Evolutionary conservation across 2,113 vertebrate species (phyloP), one percentile per base, ranked within the genome.

Genomic region (Bambusicola thoracicus): DNA sequence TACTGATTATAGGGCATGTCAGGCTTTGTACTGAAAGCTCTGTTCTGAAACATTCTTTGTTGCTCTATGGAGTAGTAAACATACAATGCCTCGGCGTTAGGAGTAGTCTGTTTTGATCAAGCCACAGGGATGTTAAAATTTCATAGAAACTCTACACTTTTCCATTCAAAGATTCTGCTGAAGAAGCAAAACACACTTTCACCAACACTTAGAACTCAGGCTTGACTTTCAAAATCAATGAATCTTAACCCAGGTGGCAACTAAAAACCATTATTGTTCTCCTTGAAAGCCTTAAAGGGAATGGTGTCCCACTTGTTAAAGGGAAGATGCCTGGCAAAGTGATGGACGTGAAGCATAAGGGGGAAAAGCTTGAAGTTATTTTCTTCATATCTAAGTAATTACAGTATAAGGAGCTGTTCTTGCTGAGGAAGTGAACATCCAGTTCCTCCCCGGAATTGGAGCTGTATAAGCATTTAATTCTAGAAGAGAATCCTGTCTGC

Each of bases 381-480:
- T 40, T 92, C 66, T 73, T 89, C 14, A 1, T 83, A 41, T 70
- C 72, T 93, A 69, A 89, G 62, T 86, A 73, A 67, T 38, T 70
- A 40, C 0, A 1, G 49, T 11, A 6, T 80, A 69, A 74, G 78
- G 85, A 90, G 38, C 51, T 88, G 61, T 59, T 82, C 22, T 34
- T 1, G 1, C 55, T 63, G 89, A 58, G 84, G 82, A 95, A 74
- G 32, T 32, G 49, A 92, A 44, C 29, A 27, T 63, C 53, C 70
- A 46, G 53, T 92, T 91, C 63, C 78, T 66, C 32, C n/a, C 43
- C 65, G 78, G 72, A 92, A 80, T 19, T 74, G 75, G 59, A 89
- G 59, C 63, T 77, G 34, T 89, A 74, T 77, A 70, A 94, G 82
- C 85, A 81, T 78, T 85, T 85, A 81, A 5, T 55, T 86, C 49